Conservation (phyloP, 2,113 vertebrate genomes). For the Indicator indicator region DNA sequence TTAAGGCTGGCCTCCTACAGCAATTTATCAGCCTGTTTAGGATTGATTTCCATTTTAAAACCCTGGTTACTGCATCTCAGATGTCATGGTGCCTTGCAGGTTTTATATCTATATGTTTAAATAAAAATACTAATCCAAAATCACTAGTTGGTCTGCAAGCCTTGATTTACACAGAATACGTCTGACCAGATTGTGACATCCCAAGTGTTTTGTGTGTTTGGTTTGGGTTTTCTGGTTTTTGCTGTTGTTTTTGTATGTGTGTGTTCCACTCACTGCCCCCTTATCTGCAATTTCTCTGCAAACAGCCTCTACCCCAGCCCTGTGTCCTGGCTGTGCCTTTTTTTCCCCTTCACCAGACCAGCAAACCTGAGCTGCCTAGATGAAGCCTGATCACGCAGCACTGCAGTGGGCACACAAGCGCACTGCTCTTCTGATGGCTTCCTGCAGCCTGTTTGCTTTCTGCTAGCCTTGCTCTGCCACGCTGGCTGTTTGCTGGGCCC, state of each 20-base stretch:
- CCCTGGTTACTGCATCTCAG: not conserved
- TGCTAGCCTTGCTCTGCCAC: not conserved
- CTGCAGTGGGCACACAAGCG: not conserved
- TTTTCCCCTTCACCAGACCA: not conserved
- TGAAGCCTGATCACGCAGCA: accelerated
- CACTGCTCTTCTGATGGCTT: not conserved
- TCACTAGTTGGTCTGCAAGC: not conserved
- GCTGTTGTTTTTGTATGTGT: not conserved
- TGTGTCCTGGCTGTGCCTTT: not conserved
- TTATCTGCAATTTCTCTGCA: not conserved
- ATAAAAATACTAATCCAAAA: not conserved
- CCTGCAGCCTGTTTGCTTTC: not conserved
- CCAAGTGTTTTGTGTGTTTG: not conserved
- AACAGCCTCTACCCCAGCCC: not conserved
- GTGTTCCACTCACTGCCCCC: not conserved
- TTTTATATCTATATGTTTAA: not conserved
- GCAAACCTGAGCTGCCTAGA: not conserved
- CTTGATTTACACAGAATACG: not conserved
- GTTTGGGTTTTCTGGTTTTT: not conserved
- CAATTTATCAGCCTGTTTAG: constrained; percentile 27
- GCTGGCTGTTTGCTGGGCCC: not conserved
- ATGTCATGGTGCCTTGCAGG: not conserved
- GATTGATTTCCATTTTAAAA: constrained; percentile 47
- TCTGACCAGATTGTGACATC: not conserved
- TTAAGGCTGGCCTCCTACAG: not conserved